Base-by-base conservation (phyloP, 2,113 vertebrate genomes). In the Petrocephalus zakoni region DNA sequence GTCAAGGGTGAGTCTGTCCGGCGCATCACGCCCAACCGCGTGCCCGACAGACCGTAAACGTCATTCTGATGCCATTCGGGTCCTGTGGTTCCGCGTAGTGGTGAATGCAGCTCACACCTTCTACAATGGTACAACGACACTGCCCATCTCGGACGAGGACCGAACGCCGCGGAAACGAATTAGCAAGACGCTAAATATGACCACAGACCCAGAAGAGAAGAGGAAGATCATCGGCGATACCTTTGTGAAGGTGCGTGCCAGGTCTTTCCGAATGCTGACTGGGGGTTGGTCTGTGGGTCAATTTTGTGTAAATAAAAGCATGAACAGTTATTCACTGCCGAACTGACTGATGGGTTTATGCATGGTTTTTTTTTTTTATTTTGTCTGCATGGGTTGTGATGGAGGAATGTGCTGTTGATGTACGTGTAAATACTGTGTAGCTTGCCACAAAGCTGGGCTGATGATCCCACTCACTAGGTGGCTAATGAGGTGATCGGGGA, bases 151-250 rank as follows among this genome's bases (percentile, higher is more conserved):
- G 0, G 98, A 99, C 13, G 98, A 99, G 93, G 98, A 99, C 92
- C 95, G 98, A 89, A 99, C 98, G 1, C 98, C 98, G 87, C 95
- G 98, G 22, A 99, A 99, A 93, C 97, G 98, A 92, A 99, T 99
- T 88, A 99, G 98, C 94, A 99, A 99, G 92, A 99, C 98, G 0
- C 93, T 99, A 78, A 99, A 99, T 90, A 99, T 99, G 98, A 99
- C 98, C 7, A 99, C 98, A 89, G 99, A 98, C 95, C 98, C 98
- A 1, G 98, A 99, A 89, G 98, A 99, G 92, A 99, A 99, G 91
- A 96, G 98, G 55, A 99, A 99, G 95, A 99, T 99, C 55, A 99
- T 99, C 11, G 98, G 98, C 7, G 98, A 99, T 93, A 99, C 98
- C 6, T 99, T 99, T 91, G 98, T 99, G 61, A 99, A 99, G 96